These are phyloP conservation scores for Ctenomys sociabilis DNA, from an alignment of 2,113 vertebrate species.

Conservation along the genomic window DNA sequence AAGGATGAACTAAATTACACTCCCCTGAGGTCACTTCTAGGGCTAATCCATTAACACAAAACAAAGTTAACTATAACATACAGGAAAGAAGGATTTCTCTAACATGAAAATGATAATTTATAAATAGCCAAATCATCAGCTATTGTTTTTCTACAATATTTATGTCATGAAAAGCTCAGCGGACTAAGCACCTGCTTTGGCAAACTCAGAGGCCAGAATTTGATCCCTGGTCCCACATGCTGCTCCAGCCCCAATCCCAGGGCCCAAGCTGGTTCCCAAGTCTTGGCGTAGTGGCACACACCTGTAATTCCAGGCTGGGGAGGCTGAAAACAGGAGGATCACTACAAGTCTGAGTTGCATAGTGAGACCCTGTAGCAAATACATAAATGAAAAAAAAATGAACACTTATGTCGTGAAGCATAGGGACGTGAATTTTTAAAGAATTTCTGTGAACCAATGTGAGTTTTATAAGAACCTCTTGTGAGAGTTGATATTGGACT, in stretches of 20 bases:
- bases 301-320: too few relatives aligned
- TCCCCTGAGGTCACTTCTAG: conserved; percentile 29
- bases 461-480: conserved; percentile 5
- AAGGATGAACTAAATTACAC: conserved; percentile 35
- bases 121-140: conserved; percentile 2
- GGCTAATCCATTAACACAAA: conserved; percentile 21
- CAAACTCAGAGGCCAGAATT: too few relatives aligned
- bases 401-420: neutral
- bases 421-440: neutral
- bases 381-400: too few relatives aligned
- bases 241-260: too few relatives aligned
- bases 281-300: too few relatives aligned
- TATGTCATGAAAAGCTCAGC: neutral
- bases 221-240: too few relatives aligned
- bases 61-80: neutral
- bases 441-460: neutral
- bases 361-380: too few relatives aligned
- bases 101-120: conserved; percentile 3
- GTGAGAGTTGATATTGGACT: neutral
- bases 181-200: too few relatives aligned
- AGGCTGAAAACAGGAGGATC: too few relatives aligned
- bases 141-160: conserved; percentile 1
- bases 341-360: too few relatives aligned
- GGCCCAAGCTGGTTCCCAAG: too few relatives aligned
- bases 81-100: neutral